A percentile compares a stretch with the other conserved stretches of the same genome.
These are phyloP conservation scores for Megalops cyprinoides DNA, from an alignment of 2,797 vertebrate genomes.

Conservation along the genomic window DNA sequence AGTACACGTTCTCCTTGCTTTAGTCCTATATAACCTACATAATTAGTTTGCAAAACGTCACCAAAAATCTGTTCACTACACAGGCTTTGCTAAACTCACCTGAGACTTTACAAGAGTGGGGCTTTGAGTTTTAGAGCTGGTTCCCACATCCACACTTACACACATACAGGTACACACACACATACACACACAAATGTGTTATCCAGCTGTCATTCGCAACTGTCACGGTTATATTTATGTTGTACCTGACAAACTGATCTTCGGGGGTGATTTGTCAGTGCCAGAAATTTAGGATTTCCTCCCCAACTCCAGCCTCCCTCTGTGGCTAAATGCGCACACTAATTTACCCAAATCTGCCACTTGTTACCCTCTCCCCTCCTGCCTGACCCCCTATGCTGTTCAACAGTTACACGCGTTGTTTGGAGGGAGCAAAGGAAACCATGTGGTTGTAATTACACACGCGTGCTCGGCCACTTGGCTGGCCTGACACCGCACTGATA, in stretches of 20 bases:
- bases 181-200: too few species aligned
- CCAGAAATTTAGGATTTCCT: not conserved
- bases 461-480: not conserved
- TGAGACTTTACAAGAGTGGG: too few species aligned
- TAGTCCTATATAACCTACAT: too few species aligned
- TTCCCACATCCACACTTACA: not conserved
- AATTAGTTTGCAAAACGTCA: too few species aligned
- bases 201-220: not conserved
- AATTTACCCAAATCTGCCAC: not conserved
- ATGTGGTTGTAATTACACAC: not conserved
- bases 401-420: slow-evolving; percentile 11
- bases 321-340: not conserved
- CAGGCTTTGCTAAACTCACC: too few species aligned
- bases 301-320: not conserved
- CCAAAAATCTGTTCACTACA: too few species aligned
- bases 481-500: too few species aligned
- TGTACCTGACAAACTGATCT: too few species aligned
- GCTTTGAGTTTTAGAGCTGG: not conserved
- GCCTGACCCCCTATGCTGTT: not conserved
- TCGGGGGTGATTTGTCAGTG: not conserved
- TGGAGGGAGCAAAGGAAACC: not conserved
- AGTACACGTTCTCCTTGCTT: too few species aligned
- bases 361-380: not conserved
- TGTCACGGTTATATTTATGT: not conserved
- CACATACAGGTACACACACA: not conserved